A percentile compares a stretch with the other conserved stretches of the same genome.
phyloP scores from a whole-genome alignment of 2,113 vertebrate species.

The Pagrus major region DNA sequence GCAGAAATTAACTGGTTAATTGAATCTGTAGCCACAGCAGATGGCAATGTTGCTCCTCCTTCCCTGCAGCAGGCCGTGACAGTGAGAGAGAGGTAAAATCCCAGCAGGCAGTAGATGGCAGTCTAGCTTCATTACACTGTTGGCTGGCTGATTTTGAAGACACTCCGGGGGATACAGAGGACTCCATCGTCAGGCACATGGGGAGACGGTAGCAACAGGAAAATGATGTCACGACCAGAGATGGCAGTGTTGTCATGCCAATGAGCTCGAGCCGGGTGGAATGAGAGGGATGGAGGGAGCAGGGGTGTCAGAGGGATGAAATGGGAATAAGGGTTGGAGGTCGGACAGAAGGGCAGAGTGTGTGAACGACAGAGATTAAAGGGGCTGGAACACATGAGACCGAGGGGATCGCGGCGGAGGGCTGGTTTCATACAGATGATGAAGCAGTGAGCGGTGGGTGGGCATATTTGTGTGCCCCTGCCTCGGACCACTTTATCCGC shows the following conservation, averaged over 20 bases:
- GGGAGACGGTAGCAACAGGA: slow-evolving; percentile 33
- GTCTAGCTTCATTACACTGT: slow-evolving; percentile 59
- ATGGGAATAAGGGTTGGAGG: slow-evolving; percentile 72
- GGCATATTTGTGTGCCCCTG: slow-evolving; percentile 30
- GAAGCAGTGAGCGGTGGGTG: slow-evolving; percentile 32
- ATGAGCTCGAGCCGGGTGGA: slow-evolving; percentile 3
- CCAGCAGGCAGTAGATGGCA: slow-evolving; percentile 76
- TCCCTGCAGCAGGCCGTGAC: not conserved
- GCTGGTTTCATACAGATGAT: slow-evolving; percentile 61
- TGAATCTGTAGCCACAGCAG: slow-evolving; percentile 55
- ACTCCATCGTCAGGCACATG: slow-evolving; percentile 50
- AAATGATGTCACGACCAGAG: slow-evolving; percentile 60
- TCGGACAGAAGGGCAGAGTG: slow-evolving; percentile 74
- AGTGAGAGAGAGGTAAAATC: slow-evolving; percentile 24
- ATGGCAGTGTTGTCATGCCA: slow-evolving; percentile 72
- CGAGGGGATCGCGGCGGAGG: slow-evolving; percentile 34
- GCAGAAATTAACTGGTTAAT: slow-evolving; percentile 12
- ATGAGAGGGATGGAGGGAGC: slow-evolving; percentile 39
- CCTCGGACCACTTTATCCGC: slow-evolving; percentile 47
- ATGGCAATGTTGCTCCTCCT: slow-evolving; percentile 68
- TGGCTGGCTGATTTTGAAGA: slow-evolving; percentile 51
- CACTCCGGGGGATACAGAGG: slow-evolving; percentile 46
- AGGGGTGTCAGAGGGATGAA: slow-evolving; percentile 49
- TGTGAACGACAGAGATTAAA: slow-evolving; percentile 74
- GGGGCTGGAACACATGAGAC: slow-evolving; percentile 62